Percentiles rank a stretch among this genome's conserved stretches.
Conservation (phyloP, 2,888 invertebrate species). For the Yponomeuta sedellus region DNA sequence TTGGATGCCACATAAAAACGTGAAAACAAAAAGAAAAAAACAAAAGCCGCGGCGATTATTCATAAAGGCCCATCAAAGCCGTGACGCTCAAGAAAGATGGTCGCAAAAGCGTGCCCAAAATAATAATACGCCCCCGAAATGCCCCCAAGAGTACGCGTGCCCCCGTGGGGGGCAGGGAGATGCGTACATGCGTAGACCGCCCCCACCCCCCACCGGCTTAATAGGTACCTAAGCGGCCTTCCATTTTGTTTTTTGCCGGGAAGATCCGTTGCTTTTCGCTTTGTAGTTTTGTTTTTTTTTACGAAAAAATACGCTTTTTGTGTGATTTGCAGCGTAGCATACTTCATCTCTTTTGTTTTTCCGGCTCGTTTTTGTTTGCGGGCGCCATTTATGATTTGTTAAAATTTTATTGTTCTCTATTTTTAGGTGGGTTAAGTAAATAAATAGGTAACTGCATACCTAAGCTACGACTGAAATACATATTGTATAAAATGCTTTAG, state of each 20-base stretch:
- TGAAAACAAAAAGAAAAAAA: background rate
- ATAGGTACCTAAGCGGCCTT: conserved; percentile 54
- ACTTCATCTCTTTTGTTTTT: background rate
- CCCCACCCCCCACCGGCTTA: conserved; percentile 37
- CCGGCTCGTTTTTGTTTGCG: background rate
- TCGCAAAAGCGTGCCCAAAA: conserved; percentile 38
- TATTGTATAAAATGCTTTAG: no score
- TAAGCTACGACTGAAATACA: no score
- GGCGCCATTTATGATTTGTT: background rate
- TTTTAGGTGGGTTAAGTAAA: background rate
- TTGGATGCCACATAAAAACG: conserved; percentile 16
- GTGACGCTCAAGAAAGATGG: conserved; percentile 40
- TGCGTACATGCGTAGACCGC: conserved; percentile 69
- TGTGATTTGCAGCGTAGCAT: background rate
- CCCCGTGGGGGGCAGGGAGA: conserved; percentile 31
- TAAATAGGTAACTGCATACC: no score
- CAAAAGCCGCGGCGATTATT: conserved; percentile 38
- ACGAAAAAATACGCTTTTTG: background rate
- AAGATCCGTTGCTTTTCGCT: conserved; percentile 23
- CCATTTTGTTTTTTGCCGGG: conserved; percentile 69
- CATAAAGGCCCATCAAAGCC: conserved; percentile 34
- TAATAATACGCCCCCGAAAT: conserved; percentile 27
- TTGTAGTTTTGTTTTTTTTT: conserved; percentile 8
- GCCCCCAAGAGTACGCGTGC: conserved; percentile 30
- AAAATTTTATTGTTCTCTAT: background rate